Conservation (phyloP, 2,113 vertebrate species). For the Tupaia tana region DNA sequence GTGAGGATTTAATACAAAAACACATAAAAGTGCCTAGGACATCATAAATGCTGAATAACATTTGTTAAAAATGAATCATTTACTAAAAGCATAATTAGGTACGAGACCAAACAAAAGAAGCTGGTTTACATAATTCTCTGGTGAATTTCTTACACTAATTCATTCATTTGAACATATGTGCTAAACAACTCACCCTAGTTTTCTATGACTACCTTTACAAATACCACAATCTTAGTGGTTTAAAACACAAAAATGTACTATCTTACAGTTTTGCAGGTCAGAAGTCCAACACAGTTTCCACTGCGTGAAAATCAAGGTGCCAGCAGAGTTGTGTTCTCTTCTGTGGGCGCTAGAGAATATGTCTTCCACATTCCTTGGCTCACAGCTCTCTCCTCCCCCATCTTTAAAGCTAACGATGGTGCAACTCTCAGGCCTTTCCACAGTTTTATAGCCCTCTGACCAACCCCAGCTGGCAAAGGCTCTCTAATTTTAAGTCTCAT, state of each 20-base stretch:
- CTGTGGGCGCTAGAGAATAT: background rate
- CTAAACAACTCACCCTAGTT: background rate
- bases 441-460: background rate
- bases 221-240: background rate
- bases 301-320: background rate
- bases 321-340: background rate
- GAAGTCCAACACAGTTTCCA: background rate
- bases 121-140: background rate
- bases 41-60: slow-evolving; percentile 17
- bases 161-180: slow-evolving; percentile 1
- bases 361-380: background rate
- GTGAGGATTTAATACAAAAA: background rate
- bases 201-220: background rate
- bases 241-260: background rate
- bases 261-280: background rate
- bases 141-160: background rate
- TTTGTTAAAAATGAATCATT: background rate
- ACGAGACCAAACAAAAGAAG: background rate
- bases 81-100: background rate
- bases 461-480: background rate
- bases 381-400: background rate
- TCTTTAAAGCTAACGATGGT: background rate
- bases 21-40: background rate
- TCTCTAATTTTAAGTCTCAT: background rate
- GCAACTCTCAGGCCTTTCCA: background rate